Evolutionary conservation across 2,888 invertebrate species (phyloP).

Genomic region (Campoplex nolae): DNA sequence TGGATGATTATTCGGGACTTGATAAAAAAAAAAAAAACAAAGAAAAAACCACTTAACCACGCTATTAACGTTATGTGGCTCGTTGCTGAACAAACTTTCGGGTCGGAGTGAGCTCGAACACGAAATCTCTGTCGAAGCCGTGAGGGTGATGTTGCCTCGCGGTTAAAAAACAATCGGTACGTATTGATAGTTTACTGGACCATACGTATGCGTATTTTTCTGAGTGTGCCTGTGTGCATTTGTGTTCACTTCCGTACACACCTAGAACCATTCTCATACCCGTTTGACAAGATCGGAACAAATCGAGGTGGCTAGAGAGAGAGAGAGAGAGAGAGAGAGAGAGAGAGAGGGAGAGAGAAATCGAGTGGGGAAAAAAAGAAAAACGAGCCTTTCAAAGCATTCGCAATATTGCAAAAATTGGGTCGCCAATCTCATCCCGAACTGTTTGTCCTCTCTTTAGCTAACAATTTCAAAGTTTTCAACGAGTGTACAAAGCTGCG

Average conservation of each 20-base stretch:
- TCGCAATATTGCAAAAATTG: conserved; percentile 45
- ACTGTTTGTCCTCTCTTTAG: conserved; percentile 32
- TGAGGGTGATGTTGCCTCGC: conserved; percentile 24
- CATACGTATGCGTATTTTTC: conserved; percentile 3
- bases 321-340: conserved; percentile 1
- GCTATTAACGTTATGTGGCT: conserved; percentile 54
- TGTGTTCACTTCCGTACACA: conserved; percentile 40
- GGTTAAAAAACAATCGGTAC: conserved; percentile 59
- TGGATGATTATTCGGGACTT: conserved; percentile 22
- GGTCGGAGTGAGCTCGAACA: background rate
- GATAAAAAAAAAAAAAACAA: conserved; percentile 14
- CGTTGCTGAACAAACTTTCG: conserved; percentile 56
- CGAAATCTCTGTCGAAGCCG: conserved; percentile 4
- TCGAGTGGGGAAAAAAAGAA: background rate
- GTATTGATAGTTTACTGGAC: conserved; percentile 44
- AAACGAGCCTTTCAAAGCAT: conserved; percentile 38
- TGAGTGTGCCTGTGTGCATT: background rate
- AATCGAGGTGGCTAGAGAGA: conserved; percentile 19
- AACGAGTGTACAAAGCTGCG: conserved; percentile 24
- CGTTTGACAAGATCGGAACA: conserved; percentile 34
- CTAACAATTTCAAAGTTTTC: conserved; percentile 38
- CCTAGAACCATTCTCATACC: background rate
- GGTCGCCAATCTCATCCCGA: conserved; percentile 32
- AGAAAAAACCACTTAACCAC: conserved; percentile 39
- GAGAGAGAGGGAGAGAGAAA: conserved; percentile 12